These are phyloP conservation scores for Fabriciana adippe DNA, from an alignment of 2,888 invertebrate genomes.

Conservation along the genomic window DNA sequence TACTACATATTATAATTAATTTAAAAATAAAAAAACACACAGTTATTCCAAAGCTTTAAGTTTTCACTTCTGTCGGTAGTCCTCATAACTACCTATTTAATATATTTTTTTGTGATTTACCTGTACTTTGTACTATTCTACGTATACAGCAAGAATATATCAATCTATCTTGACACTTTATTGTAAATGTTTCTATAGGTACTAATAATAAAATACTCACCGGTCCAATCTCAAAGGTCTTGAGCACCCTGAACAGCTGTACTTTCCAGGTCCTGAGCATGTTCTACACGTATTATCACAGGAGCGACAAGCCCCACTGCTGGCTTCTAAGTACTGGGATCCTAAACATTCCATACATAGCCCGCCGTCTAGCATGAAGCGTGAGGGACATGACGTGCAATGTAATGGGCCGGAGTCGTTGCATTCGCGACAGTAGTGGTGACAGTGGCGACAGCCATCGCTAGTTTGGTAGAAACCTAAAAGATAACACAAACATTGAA, in stretches of 20 bases:
- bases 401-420: conserved; percentile 89
- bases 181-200: neutral
- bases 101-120: too few species aligned
- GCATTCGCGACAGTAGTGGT: conserved; percentile 93
- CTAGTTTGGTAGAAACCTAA: conserved; percentile 89
- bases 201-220: conserved; percentile 46
- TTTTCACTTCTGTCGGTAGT: too few species aligned
- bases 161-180: too few species aligned
- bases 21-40: too few species aligned
- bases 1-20: too few species aligned
- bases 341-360: conserved; percentile 89
- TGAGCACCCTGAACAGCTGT: conserved; percentile 86
- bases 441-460: conserved; percentile 93
- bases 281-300: conserved; percentile 85
- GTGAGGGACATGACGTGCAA: conserved; percentile 87
- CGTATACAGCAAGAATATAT: too few species aligned
- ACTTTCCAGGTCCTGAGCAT: conserved; percentile 86
- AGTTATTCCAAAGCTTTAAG: too few species aligned
- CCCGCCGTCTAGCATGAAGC: conserved; percentile 88
- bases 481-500: too few species aligned
- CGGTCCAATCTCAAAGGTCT: conserved; percentile 85
- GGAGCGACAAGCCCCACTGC: conserved; percentile 85
- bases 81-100: too few species aligned
- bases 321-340: conserved; percentile 87
- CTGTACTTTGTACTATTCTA: too few species aligned